Evolutionary conservation across 2,113 vertebrate genomes (phyloP), one percentile per base, ranked within the genome.

Genomic region (Danio rerio): DNA sequence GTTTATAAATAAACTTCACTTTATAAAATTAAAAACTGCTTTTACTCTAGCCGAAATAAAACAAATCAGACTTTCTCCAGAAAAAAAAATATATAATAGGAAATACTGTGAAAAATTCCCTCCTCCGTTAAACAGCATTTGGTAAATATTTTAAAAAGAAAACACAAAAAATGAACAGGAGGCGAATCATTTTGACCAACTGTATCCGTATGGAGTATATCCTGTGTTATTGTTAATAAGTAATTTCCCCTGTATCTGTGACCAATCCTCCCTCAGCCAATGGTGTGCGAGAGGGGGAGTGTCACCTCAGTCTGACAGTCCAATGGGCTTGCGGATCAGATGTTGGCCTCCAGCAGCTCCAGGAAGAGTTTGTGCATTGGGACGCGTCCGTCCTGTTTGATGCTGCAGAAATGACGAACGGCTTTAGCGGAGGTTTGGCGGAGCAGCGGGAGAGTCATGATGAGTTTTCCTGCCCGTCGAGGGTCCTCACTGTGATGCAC

Each of bases 301-400:
- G 77, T 56, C 55, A 49, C 47, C 42, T 66, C 21, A 21, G 55
- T 70, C 16, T 7, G 40, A 63, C 1, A 18, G 61, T 78, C 68
- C 74, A 0, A 45, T 75, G 82, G 16, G 77, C 52, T 80, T n/a
- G 52, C 11, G 4, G 74, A 79, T 98, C 96, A 99, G 92, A 95
- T 96, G 94, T 98, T 99, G 90, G 97, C 97, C 94, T 99, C 98
- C 84, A 99, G 95, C 91, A 99, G 97, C 94, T 99, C 97, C 87
- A 99, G 94, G 95, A 99, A 99, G 86, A 99, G 97, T 98, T 99
- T 99, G 96, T 99, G 98, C 97, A 99, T 99, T 86, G 97, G 98
- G 83, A 99, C 97, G 56, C 98, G 98, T 90, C 97, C 98, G 86
- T 98, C 97, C 85, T 99, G 96, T 92, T 98, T 99, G 94, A 99